These are phyloP conservation scores for Coenonympha arcania DNA, from an alignment of 2,888 invertebrate genomes.

Conservation along the genomic window DNA sequence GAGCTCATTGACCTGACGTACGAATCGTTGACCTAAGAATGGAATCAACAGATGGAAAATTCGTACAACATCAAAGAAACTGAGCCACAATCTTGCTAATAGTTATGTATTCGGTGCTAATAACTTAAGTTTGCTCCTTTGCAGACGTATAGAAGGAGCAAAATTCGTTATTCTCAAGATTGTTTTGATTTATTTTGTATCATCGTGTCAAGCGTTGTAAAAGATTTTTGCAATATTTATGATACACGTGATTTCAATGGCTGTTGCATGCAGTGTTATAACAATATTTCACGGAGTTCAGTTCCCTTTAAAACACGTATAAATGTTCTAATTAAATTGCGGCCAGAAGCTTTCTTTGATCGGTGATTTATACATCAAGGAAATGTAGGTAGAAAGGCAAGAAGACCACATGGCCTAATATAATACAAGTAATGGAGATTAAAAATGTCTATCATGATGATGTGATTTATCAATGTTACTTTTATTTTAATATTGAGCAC, in stretches of 20 bases:
- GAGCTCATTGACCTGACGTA: background rate
- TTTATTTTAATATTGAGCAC: background rate
- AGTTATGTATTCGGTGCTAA: too few relatives aligned
- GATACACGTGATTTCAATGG: too few relatives aligned
- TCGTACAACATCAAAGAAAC: background rate
- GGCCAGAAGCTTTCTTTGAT: constrained; percentile 21
- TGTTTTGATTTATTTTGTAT: too few relatives aligned
- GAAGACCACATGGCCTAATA: constrained; percentile 31
- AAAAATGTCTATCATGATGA: constrained; percentile 20
- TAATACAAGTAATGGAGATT: constrained; percentile 21
- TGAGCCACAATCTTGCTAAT: background rate
- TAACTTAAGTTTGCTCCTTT: background rate
- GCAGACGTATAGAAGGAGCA: background rate
- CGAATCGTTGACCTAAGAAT: background rate
- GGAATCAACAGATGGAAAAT: background rate
- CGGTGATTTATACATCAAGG: constrained; percentile 23
- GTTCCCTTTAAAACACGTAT: constrained; percentile 8
- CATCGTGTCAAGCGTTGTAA: too few relatives aligned
- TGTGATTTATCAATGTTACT: constrained; percentile 6
- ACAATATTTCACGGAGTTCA: constrained; percentile 7
- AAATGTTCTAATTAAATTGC: constrained; percentile 25
- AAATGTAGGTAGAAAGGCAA: constrained; percentile 26
- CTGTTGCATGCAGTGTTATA: background rate
- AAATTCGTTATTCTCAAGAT: too few relatives aligned
- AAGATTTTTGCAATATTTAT: too few relatives aligned